These are phyloP conservation scores for Galbula dea DNA, from an alignment of 2,113 vertebrate species.

Conservation along the genomic window DNA sequence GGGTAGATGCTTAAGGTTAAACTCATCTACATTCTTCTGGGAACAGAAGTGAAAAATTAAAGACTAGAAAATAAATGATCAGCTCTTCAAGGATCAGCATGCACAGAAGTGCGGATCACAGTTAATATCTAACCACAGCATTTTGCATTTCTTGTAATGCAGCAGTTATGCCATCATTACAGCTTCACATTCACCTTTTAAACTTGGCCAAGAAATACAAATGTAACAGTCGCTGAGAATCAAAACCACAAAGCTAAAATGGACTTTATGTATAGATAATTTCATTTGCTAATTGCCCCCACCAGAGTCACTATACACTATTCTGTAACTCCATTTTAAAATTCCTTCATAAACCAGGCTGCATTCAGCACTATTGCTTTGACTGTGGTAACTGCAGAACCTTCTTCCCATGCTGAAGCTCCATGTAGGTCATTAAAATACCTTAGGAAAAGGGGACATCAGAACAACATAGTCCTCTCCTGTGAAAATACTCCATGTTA, in stretches of 20 bases:
- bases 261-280: neutral
- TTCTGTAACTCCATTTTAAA: neutral
- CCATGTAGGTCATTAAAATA: neutral
- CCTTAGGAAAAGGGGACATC: neutral
- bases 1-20: constrained; percentile 17
- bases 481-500: accelerated
- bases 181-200: neutral
- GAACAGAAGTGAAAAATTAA: constrained; percentile 67
- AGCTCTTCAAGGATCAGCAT: constrained; percentile 27
- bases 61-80: constrained; percentile 44
- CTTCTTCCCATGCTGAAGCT: neutral
- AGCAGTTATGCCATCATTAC: neutral
- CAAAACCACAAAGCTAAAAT: neutral
- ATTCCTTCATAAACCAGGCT: neutral
- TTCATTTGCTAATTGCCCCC: neutral
- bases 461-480: neutral
- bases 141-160: neutral
- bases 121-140: constrained; percentile 38
- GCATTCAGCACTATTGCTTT: neutral
- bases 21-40: constrained; percentile 24
- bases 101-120: neutral
- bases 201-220: neutral
- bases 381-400: neutral
- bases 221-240: neutral
- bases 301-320: neutral